phyloP scores from a whole-genome alignment of 2,113 vertebrate genomes.

The Paracanthobrama guichenoti region DNA sequence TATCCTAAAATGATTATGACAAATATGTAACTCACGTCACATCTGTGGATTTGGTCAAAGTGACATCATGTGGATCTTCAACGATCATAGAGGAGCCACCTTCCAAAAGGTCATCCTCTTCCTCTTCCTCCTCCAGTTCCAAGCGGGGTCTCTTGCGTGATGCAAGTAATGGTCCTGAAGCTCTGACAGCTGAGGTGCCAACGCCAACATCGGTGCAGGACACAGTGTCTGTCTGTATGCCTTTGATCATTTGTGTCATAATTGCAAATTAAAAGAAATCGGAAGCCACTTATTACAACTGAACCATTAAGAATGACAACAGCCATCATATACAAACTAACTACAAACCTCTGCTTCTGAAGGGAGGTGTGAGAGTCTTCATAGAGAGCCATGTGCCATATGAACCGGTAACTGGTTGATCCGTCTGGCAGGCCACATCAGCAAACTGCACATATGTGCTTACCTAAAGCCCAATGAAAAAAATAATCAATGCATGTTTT shows the following conservation, averaged over 20 bases:
- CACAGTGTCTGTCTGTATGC: too few relatives aligned
- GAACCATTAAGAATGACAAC: not conserved
- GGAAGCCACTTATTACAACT: not conserved
- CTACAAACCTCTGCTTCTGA: not conserved
- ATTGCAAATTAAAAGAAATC: not conserved
- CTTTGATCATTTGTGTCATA: not conserved
- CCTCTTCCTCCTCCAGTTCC: not conserved
- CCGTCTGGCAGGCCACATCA: not conserved
- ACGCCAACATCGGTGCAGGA: not conserved
- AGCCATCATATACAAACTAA: not conserved
- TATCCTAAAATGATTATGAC: too few relatives aligned
- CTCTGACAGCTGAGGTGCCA: not conserved
- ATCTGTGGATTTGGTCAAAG: not conserved
- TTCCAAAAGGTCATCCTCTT: not conserved
- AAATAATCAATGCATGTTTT: not conserved
- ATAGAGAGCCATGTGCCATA: too few relatives aligned
- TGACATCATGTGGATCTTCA: not conserved
- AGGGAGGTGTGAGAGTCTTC: not conserved
- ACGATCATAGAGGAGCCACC: too few relatives aligned
- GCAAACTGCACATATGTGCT: not conserved
- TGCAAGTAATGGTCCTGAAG: not conserved
- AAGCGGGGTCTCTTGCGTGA: not conserved
- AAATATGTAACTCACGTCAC: not conserved
- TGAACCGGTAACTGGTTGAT: not conserved
- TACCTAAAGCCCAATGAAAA: not conserved